A percentile compares a stretch with the other conserved stretches of the same genome.
Evolutionary conservation across 2,113 vertebrate genomes (phyloP).

Genomic region (Salminus brasiliensis): DNA sequence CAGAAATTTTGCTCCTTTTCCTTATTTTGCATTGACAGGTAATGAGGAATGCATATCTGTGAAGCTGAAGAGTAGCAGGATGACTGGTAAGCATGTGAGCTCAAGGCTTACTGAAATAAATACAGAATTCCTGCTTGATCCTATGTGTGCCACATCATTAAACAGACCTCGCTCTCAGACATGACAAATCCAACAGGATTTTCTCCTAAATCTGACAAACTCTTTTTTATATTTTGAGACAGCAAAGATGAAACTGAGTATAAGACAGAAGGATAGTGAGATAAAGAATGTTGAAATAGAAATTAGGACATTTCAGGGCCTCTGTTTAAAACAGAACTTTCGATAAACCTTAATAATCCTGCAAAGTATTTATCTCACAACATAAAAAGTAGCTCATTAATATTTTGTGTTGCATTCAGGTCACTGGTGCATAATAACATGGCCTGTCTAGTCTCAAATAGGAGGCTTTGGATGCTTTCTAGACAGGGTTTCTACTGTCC

Average conservation of each 20-base stretch:
- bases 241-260: not conserved
- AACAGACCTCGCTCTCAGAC: not conserved
- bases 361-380: not conserved
- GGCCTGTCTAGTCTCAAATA: not conserved
- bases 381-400: not conserved
- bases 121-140: constrained; percentile 28
- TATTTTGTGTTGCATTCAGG: not conserved
- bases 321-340: not conserved
- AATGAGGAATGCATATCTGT: not conserved
- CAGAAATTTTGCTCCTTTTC: constrained; percentile 6
- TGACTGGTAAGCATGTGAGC: constrained; percentile 35
- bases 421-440: not conserved
- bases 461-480: not conserved
- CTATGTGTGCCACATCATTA: constrained; percentile 45
- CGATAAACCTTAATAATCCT: not conserved
- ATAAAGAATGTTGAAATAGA: not conserved
- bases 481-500: not conserved
- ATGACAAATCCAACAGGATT: constrained; percentile 1
- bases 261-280: not conserved
- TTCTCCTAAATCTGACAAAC: not conserved
- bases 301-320: not conserved
- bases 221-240: not conserved
- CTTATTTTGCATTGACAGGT: not conserved
- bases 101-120: not conserved
- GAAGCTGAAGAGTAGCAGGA: constrained; percentile 4